phyloP scores from a whole-genome alignment of 2,113 vertebrate genomes.

The Ascaphus truei region DNA sequence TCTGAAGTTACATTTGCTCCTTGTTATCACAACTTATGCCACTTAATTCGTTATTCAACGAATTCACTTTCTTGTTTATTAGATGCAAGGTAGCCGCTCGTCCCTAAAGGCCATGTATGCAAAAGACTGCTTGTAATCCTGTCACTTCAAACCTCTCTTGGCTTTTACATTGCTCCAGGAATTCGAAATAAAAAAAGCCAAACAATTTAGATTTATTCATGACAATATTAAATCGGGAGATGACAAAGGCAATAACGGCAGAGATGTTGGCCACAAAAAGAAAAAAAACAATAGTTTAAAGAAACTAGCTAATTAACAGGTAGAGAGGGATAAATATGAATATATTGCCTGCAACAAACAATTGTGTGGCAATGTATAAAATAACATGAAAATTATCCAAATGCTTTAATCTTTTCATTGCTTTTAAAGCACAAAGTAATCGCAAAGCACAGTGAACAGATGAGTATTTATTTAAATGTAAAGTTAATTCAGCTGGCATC shows the following conservation, averaged over 20 bases:
- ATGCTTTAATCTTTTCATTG: neutral
- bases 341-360: neutral
- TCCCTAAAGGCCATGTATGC: constrained; percentile 77
- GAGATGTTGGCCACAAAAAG: constrained; percentile 41
- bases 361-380: neutral
- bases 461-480: constrained; percentile 23
- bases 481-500: neutral
- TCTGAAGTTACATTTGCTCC: constrained; percentile 78
- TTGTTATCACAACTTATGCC: constrained; percentile 76
- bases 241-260: constrained; percentile 57
- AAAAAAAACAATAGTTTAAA: neutral
- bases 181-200: constrained; percentile 69
- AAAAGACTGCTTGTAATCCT: constrained; percentile 80
- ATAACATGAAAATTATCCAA: neutral
- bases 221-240: constrained; percentile 64
- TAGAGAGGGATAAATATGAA: constrained; percentile 6
- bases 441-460: too few species aligned
- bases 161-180: constrained; percentile 69
- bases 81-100: constrained; percentile 73
- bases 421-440: neutral
- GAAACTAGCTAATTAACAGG: neutral
- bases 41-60: constrained; percentile 77
- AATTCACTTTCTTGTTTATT: constrained; percentile 79
- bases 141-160: constrained; percentile 74
- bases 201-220: constrained; percentile 74